Evolutionary conservation across 1,140 invertebrate species (phyloP).

Genomic region (Colletes latitarsis): DNA sequence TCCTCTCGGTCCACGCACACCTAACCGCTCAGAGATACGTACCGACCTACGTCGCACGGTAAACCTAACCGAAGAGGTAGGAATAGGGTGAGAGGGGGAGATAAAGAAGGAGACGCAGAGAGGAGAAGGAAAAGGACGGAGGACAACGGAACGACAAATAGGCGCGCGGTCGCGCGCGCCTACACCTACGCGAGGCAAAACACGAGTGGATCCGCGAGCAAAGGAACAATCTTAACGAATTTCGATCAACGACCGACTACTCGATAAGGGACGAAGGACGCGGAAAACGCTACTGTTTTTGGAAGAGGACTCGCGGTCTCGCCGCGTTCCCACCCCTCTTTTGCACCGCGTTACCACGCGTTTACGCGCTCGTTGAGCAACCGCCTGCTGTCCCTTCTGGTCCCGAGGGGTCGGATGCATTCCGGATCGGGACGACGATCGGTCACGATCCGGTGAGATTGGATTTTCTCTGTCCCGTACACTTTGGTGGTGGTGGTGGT

Average conservation of each 20-base stretch:
- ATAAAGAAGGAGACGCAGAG: neutral
- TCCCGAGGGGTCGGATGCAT: neutral
- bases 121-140: conserved; percentile 16
- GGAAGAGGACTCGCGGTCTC: neutral
- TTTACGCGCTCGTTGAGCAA: neutral
- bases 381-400: neutral
- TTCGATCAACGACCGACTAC: neutral
- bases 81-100: conserved; percentile 3
- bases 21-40: conserved; percentile 29
- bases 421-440: conserved; percentile 16
- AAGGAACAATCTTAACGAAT: neutral
- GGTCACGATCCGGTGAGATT: conserved; percentile 23
- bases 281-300: neutral
- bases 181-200: conserved; percentile 4
- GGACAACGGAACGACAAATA: conserved; percentile 36
- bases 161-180: conserved; percentile 35
- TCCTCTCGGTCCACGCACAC: conserved; percentile 51
- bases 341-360: neutral
- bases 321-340: neutral
- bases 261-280: neutral
- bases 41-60: conserved; percentile 2
- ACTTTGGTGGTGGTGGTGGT: conserved; percentile 7
- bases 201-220: conserved; percentile 4
- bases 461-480: conserved; percentile 12
- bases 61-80: conserved; percentile 9